Evolutionary conservation across 2,888 invertebrate species (phyloP).

Genomic region (Fissipunctia ypsillon): DNA sequence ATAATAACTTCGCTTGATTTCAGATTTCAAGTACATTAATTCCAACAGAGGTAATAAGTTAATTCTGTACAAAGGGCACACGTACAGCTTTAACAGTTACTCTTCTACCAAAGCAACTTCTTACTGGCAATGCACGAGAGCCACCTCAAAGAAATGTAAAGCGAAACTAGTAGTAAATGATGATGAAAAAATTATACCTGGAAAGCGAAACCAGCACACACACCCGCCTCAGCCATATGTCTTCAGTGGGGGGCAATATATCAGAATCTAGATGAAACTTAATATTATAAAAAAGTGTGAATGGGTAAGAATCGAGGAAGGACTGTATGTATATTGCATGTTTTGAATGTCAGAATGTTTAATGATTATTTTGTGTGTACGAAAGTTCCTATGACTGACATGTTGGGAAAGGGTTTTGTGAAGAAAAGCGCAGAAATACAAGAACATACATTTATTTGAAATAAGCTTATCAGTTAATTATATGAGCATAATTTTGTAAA

Average conservation of each 20-base stretch:
- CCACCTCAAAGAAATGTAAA: conserved; percentile 12
- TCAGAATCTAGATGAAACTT: conserved; percentile 12
- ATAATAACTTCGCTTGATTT: conserved; percentile 9
- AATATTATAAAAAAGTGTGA: not conserved
- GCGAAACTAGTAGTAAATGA: conserved; percentile 24
- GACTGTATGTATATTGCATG: too few relatives aligned
- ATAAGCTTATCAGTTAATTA: not conserved
- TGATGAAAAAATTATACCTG: not conserved
- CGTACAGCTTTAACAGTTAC: conserved; percentile 23
- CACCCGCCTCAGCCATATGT: conserved; percentile 17
- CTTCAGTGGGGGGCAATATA: conserved; percentile 16
- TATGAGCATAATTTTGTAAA: not conserved
- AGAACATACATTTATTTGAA: not conserved
- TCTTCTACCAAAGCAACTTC: conserved; percentile 16
- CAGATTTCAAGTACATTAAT: conserved; percentile 31
- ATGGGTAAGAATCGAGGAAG: not conserved
- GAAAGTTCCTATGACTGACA: not conserved
- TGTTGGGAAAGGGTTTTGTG: not conserved
- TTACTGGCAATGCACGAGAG: conserved; percentile 18
- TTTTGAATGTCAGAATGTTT: not conserved
- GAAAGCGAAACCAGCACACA: not conserved
- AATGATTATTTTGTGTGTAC: too few relatives aligned
- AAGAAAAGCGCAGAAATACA: not conserved
- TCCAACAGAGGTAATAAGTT: conserved; percentile 28
- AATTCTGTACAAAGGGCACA: conserved; percentile 22